phyloP scores from a whole-genome alignment of 2,888 invertebrate genomes.

The Plebejus argus region DNA sequence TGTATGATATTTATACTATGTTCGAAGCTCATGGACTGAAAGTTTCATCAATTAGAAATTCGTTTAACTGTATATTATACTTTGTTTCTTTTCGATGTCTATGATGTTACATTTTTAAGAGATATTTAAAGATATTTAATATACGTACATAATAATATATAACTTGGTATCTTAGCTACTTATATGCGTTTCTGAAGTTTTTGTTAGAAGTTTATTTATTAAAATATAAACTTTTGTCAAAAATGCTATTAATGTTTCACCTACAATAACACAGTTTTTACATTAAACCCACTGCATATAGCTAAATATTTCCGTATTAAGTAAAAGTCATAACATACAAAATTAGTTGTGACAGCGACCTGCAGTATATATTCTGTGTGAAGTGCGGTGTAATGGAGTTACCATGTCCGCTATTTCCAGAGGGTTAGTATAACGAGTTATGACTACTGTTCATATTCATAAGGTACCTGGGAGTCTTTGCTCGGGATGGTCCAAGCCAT shows the following conservation, averaged over 20 bases:
- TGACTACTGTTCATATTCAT: constrained; percentile 36
- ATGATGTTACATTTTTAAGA: not conserved
- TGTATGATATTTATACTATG: not conserved
- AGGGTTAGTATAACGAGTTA: constrained; percentile 36
- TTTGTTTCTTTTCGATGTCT: not conserved
- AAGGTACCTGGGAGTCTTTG: not conserved
- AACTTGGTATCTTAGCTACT: too few relatives aligned
- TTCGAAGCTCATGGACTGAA: not conserved
- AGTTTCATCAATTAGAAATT: not conserved
- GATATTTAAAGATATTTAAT: too few relatives aligned
- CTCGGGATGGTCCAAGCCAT: not conserved
- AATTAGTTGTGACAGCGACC: constrained; percentile 1
- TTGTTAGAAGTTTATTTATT: too few relatives aligned
- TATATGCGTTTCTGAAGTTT: too few relatives aligned
- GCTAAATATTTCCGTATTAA: constrained; percentile 11
- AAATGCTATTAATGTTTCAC: too few relatives aligned
- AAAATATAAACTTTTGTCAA: too few relatives aligned
- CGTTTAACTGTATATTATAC: not conserved
- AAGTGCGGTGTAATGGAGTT: constrained; percentile 36
- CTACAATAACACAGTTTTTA: too few relatives aligned
- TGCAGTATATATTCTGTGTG: not conserved
- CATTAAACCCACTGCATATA: not conserved
- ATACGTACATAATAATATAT: too few relatives aligned
- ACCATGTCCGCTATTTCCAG: constrained; percentile 37
- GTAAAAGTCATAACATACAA: not conserved